Percentiles rank a stretch among this genome's conserved stretches.
phyloP scores from a whole-genome alignment of 2,113 vertebrate species.

The Ictidomys tridecemlineatus region DNA sequence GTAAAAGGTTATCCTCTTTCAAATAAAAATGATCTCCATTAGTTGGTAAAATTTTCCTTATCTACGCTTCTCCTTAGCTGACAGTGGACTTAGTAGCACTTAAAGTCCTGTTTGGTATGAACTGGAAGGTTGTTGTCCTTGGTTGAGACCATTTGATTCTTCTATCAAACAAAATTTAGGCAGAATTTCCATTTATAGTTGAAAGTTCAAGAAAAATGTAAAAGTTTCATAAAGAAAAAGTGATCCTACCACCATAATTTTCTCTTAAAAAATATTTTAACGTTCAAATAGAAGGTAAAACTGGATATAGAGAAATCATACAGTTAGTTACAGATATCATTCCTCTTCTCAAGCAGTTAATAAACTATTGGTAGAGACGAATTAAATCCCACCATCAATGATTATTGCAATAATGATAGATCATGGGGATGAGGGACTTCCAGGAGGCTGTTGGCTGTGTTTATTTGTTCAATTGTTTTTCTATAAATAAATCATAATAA shows the following conservation, averaged over 20 bases:
- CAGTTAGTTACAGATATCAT: background rate
- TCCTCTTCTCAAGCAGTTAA: background rate
- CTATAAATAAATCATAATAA: background rate
- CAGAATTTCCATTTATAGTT: slow-evolving; percentile 16
- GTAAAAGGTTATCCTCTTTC: slow-evolving; percentile 48
- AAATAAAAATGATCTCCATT: slow-evolving; percentile 51
- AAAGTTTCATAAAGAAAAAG: background rate
- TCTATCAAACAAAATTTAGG: slow-evolving; percentile 51
- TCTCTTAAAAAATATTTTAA: slow-evolving; percentile 15
- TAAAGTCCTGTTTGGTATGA: slow-evolving; percentile 34
- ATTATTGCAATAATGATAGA: background rate
- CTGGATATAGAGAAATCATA: background rate
- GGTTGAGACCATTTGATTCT: slow-evolving; percentile 46
- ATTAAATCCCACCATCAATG: background rate
- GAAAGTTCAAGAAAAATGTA: slow-evolving; percentile 29
- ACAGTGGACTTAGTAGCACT: background rate
- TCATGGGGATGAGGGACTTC: background rate
- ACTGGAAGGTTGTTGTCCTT: slow-evolving; percentile 36
- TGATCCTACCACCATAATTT: background rate
- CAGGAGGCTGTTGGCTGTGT: background rate
- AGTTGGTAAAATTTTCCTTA: slow-evolving; percentile 35
- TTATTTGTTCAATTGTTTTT: background rate
- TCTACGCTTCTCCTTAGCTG: slow-evolving; percentile 27
- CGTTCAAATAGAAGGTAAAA: slow-evolving; percentile 20
- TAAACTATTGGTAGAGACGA: background rate